Percentiles rank a stretch among this genome's conserved stretches.
Conservation (phyloP, 2,113 vertebrate genomes). For the Microtus richardsoni region DNA sequence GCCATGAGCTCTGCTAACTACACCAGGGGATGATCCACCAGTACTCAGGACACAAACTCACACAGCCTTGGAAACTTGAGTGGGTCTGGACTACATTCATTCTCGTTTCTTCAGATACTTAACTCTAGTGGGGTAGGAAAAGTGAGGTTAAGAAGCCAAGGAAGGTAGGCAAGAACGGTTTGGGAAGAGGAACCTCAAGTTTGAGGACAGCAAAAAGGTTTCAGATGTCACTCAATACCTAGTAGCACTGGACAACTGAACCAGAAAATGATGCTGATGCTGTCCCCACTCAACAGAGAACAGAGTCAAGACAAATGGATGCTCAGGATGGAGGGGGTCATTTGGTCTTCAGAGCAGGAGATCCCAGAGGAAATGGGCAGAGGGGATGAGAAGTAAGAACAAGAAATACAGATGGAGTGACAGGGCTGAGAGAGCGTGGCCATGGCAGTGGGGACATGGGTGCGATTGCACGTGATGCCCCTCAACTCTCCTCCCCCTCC, state of each 20-base stretch:
- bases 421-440: background rate
- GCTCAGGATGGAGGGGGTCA: background rate
- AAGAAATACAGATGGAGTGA: background rate
- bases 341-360: background rate
- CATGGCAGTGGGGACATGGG: fast-evolving
- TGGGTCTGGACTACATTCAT: background rate
- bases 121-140: background rate
- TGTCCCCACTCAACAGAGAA: background rate
- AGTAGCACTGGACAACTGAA: background rate
- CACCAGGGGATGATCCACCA: background rate
- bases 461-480: background rate
- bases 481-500: background rate
- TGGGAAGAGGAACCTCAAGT: background rate
- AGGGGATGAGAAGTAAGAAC: background rate
- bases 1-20: background rate
- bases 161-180: background rate
- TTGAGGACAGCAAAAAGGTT: background rate
- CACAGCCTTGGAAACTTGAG: background rate
- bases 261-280: background rate
- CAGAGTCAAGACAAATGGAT: background rate
- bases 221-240: background rate
- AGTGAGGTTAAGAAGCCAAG: background rate
- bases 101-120: background rate
- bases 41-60: fast-evolving
- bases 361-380: background rate